These are phyloP conservation scores for Sebastes fasciatus DNA, from an alignment of 2,113 vertebrate genomes.

Conservation along the genomic window DNA sequence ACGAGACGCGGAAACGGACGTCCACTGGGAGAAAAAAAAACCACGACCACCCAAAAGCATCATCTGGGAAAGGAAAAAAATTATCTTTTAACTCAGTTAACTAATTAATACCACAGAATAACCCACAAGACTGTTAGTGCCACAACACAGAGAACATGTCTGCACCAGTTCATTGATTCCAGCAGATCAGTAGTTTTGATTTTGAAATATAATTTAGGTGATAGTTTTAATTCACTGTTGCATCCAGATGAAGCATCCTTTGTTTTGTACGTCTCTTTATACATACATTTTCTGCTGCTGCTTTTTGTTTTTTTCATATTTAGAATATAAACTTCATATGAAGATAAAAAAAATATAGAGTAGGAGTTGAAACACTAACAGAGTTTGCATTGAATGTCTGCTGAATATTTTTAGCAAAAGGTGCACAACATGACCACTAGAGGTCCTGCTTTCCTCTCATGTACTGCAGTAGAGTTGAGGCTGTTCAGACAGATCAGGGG, in stretches of 20 bases:
- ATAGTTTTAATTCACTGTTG: background rate
- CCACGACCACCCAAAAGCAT: fast-evolving
- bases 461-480: background rate
- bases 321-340: background rate
- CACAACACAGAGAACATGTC: background rate
- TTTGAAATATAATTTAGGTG: background rate
- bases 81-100: background rate
- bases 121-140: background rate
- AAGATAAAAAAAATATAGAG: background rate
- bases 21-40: background rate
- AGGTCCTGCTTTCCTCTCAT: background rate
- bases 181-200: background rate
- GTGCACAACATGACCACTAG: background rate
- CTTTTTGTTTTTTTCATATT: background rate
- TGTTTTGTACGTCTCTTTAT: background rate
- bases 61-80: background rate
- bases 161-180: background rate
- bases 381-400: background rate
- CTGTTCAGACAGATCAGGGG: background rate
- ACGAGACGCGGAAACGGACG: background rate
- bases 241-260: background rate
- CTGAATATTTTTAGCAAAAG: background rate
- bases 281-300: background rate
- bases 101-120: background rate
- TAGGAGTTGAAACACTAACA: background rate